A percentile compares a stretch with the other conserved stretches of the same genome.
phyloP scores from a whole-genome alignment of 2,113 vertebrate genomes.

The Sialia sialis region DNA sequence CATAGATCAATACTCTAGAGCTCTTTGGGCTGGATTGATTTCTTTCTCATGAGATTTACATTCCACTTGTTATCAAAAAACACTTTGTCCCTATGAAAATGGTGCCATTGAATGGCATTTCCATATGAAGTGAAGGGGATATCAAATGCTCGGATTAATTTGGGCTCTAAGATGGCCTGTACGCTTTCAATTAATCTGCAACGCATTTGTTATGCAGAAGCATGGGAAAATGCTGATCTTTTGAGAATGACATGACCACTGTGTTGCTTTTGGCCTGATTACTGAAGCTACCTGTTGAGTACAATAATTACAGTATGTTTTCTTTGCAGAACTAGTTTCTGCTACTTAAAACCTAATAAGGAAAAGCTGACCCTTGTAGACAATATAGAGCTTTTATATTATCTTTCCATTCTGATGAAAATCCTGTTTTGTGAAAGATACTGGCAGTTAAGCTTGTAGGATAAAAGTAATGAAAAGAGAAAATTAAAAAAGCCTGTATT shows the following conservation, averaged over 20 bases:
- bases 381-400: conserved; percentile 60
- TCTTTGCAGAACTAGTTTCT: conserved; percentile 61
- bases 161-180: conserved; percentile 63
- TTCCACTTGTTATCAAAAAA: conserved; percentile 73
- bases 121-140: conserved; percentile 71
- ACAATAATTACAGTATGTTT: conserved; percentile 69
- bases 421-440: conserved; percentile 49
- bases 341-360: conserved; percentile 73
- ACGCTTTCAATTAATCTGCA: conserved; percentile 62
- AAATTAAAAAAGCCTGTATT: conserved; percentile 4
- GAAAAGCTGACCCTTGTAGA: conserved; percentile 69
- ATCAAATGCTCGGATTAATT: conserved; percentile 71
- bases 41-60: conserved; percentile 75
- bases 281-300: conserved; percentile 69
- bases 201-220: conserved; percentile 65
- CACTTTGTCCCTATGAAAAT: conserved; percentile 73
- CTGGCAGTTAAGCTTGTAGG: conserved; percentile 47
- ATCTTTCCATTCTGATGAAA: conserved; percentile 54
- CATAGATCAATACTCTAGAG: conserved; percentile 63
- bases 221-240: conserved; percentile 71
- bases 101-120: conserved; percentile 72
- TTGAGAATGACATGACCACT: conserved; percentile 63
- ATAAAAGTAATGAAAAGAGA: conserved; percentile 44
- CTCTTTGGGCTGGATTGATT: conserved; percentile 71
- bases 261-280: conserved; percentile 70